phyloP scores from a whole-genome alignment of 2,113 vertebrate genomes.

The Bolborhynchus lineola region DNA sequence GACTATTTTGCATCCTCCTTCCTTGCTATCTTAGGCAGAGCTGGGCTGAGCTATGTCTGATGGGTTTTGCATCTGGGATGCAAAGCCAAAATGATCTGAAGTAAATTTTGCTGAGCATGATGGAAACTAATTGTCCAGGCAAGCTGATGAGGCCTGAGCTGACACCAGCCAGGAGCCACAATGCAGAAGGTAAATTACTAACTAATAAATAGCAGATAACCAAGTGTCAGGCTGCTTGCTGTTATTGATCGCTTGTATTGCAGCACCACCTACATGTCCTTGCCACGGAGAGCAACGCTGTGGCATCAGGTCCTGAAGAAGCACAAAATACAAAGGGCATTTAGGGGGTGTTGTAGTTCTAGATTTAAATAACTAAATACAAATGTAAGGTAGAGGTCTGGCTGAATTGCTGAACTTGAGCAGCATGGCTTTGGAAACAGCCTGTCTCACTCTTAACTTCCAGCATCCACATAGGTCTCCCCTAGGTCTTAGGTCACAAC shows the following conservation, averaged over 20 bases:
- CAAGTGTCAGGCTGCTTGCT: neutral
- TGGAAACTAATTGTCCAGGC: neutral
- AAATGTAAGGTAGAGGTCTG: neutral
- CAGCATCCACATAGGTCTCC: neutral
- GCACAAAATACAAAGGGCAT: accelerated
- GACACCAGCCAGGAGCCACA: neutral
- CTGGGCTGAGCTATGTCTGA: neutral
- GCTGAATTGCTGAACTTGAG: neutral
- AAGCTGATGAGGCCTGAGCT: neutral
- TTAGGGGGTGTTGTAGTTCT: neutral
- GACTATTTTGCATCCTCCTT: neutral
- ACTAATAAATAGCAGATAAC: neutral
- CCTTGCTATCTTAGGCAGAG: neutral
- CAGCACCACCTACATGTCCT: neutral
- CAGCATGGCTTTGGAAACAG: neutral
- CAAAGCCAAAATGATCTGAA: neutral
- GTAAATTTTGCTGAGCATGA: neutral
- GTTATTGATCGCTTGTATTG: neutral
- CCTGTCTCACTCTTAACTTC: neutral
- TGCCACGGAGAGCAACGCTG: neutral
- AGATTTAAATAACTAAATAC: neutral
- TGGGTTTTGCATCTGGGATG: neutral
- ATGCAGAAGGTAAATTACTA: neutral
- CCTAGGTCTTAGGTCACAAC: accelerated
- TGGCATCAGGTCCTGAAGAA: neutral